phyloP scores from a whole-genome alignment of 2,113 vertebrate species.

The Lampris incognitus region DNA sequence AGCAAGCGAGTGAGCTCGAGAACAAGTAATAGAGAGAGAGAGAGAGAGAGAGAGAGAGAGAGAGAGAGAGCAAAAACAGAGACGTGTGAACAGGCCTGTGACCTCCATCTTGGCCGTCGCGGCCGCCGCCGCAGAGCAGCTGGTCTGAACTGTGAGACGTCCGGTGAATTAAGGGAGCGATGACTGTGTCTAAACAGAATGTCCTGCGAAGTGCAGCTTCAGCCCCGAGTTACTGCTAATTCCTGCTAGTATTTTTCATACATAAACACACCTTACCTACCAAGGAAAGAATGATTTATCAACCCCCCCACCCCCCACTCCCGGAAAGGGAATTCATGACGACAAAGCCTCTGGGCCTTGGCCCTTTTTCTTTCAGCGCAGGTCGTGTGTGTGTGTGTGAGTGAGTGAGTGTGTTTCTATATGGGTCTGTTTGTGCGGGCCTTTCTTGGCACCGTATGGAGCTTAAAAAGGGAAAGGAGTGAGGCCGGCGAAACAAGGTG shows the following conservation, averaged over 20 bases:
- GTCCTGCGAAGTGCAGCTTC: slow-evolving; percentile 65
- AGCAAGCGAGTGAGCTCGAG: neutral
- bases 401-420: neutral
- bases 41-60: neutral
- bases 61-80: slow-evolving; percentile 19
- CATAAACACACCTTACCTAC: slow-evolving; percentile 44
- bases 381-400: slow-evolving; percentile 4
- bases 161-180: slow-evolving; percentile 53
- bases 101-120: slow-evolving; percentile 5
- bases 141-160: slow-evolving; percentile 48
- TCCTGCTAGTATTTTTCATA: slow-evolving; percentile 49
- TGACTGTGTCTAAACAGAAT: slow-evolving; percentile 60
- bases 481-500: neutral
- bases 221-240: slow-evolving; percentile 39
- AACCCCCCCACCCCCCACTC: neutral
- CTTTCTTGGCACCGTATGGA: neutral
- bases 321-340: neutral
- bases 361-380: neutral
- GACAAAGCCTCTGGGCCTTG: too few relatives aligned
- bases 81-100: neutral
- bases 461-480: slow-evolving; percentile 31
- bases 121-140: slow-evolving; percentile 24
- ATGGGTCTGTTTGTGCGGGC: slow-evolving; percentile 6
- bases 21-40: neutral
- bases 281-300: slow-evolving; percentile 16